A percentile compares a stretch with the other conserved stretches of the same genome.
Conservation (phyloP, 2,888 invertebrate species). For the Synergus japonicus region DNA sequence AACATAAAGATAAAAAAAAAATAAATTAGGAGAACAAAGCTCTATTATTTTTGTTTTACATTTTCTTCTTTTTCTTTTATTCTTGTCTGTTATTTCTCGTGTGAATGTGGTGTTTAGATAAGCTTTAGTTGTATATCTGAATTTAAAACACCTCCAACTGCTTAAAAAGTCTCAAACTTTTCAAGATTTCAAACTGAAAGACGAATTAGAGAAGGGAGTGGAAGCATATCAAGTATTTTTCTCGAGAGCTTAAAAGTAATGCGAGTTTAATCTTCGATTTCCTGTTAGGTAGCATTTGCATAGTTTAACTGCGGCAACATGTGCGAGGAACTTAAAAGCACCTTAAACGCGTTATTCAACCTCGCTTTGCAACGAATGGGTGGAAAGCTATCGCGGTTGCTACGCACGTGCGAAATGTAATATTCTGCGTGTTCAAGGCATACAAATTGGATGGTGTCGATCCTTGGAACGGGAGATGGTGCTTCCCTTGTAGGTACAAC, state of each 20-base stretch:
- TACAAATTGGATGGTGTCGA: slow-evolving; percentile 43
- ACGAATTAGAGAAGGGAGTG: background rate
- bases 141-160: no score
- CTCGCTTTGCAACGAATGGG: slow-evolving; percentile 14
- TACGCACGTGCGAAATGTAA: slow-evolving; percentile 46
- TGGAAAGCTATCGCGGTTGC: slow-evolving; percentile 42
- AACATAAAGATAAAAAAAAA: no score
- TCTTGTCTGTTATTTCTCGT: background rate
- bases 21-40: no score
- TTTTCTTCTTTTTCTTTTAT: background rate
- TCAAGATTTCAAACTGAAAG: background rate
- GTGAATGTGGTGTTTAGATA: no score
- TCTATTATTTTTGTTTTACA: background rate
- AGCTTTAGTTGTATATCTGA: no score
- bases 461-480: background rate
- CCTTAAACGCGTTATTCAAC: slow-evolving; percentile 43
- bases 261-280: slow-evolving; percentile 27
- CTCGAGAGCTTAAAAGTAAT: background rate
- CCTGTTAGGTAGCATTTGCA: slow-evolving; percentile 5
- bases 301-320: slow-evolving; percentile 11
- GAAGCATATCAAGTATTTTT: background rate
- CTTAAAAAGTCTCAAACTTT: no score
- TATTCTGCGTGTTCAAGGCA: slow-evolving; percentile 42
- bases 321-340: slow-evolving; percentile 39
- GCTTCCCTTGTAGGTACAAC: background rate